Evolutionary conservation across 2,888 invertebrate species (phyloP), one percentile per base, ranked within the genome.

Genomic region (Agrotis segetum): DNA sequence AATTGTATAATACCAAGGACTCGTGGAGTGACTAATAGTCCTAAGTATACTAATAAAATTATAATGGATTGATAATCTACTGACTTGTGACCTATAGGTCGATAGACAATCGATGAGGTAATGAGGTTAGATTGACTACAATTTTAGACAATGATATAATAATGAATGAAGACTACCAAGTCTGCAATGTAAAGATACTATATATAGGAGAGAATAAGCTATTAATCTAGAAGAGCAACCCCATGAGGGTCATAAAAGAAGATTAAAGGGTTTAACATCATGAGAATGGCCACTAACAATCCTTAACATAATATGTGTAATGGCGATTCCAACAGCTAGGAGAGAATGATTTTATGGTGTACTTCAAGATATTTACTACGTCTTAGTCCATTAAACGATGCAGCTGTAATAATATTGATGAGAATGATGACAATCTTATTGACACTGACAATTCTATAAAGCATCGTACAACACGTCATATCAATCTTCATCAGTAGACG

Each of bases 221-320:
- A 74, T 60, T 52, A 62, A 60, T 55, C 49, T 61, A 47, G 52
- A 60, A 46, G 19, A 60, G 44, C 17, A 21, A 19, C 34, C 79
- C 21, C 66, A 34, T 50, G 66, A 34, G 60, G 14, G 50, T 61
- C 80, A 40, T 79, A 56, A 79, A 74, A 56, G 46, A 40, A 74
- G 79, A 74, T 76, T 74, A 76, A 79, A 60, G 74, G 40, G 62
- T 50, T 74, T 78, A 62, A 47, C 49, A 72, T 62, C 46, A 71
- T 49, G 29, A 71, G 21, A 21, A 62, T 78, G 40, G 16, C 29
- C 17, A 56, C 24, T 52, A 52, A 62, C 21, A 58, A 47, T 72
- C 13, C 3, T 34, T 19, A 61, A 70, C 50, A 77, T 50, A 34
- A 77, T 50, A 34, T 52, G 11, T 69, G 21, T 76, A 46, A 50